phyloP scores from a whole-genome alignment of 2,888 invertebrate genomes.

The Drosophila falleni region DNA sequence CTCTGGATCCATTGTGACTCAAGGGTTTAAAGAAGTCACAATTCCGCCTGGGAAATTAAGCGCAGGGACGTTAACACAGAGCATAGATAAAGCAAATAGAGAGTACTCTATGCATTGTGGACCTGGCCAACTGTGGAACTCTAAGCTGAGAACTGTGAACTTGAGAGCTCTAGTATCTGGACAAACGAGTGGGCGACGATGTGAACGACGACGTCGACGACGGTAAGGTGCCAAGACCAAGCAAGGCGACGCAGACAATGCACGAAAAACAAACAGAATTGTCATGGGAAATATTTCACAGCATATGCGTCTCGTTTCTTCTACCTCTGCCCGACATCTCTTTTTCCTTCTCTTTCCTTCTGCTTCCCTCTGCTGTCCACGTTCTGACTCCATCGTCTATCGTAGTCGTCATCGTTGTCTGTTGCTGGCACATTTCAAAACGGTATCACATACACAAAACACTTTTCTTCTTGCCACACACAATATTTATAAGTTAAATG shows the following conservation, averaged over 20 bases:
- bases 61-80: conserved; percentile 34
- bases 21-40: conserved; percentile 30
- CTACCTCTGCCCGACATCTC: conserved; percentile 13
- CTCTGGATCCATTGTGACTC: conserved; percentile 28
- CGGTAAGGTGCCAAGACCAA: conserved; percentile 65
- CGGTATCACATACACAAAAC: conserved; percentile 77
- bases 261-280: conserved; percentile 81
- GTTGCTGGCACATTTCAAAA: conserved; percentile 69
- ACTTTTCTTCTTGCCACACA: conserved; percentile 74
- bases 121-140: conserved; percentile 36
- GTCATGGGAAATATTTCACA: conserved; percentile 80
- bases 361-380: conserved; percentile 4
- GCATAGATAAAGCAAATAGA: conserved; percentile 74
- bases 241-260: conserved; percentile 64
- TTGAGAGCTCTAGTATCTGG: conserved; percentile 30
- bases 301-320: conserved; percentile 54
- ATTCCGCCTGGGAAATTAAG: conserved; percentile 58
- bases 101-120: conserved; percentile 42
- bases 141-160: conserved; percentile 33
- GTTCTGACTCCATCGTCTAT: conserved; percentile 6
- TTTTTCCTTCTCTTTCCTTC: conserved; percentile 4
- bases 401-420: conserved; percentile 35
- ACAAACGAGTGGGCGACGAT: conserved; percentile 72
- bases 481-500: conserved; percentile 81
- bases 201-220: conserved; percentile 49